Evolutionary conservation across 2,888 invertebrate species (phyloP), one percentile per base, ranked within the genome.

Genomic region (Pterostichus niger): DNA sequence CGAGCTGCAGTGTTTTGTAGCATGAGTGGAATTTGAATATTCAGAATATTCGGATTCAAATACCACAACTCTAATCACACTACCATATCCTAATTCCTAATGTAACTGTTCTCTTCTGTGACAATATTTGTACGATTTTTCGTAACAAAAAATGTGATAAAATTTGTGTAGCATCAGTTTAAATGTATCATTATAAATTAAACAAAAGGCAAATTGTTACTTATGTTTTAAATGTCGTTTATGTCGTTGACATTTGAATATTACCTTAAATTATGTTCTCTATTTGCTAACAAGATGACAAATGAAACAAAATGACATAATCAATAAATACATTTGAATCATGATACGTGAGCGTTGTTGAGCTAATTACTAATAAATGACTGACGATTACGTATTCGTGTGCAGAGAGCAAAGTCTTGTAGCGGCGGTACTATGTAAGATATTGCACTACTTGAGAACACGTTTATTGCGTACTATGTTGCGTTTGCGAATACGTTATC

Each of bases 311-410:
- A 59, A 59, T 31, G 17, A 2, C 31, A 64, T 6, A 35, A 40
- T n/a, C 64, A 64, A 33, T 64, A 35, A 64, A 33, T 7, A 13
- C 4, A 6, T 64, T 31, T 40, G 9, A 40, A 40, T 40, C 40
- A 9, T n/a, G 6, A 33, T 35, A 13, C n/a, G 35, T 40, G 13
- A 64, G 11, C 64, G 2, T 1, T 64, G 35, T 64, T 35, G 24
- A n/a, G n/a, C 33, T 64, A 64, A 64, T 64, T 64, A 64, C 35
- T 64, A 64, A 64, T 64, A 64, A 64, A 64, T 33, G 64, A 64
- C 64, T 10, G 13, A 33, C 9, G 33, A 31, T 40, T 64, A 33
- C 35, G 64, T 64, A 64, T 64, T 64, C 64, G 35, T 11, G 33
- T 31, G 64, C 64, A 64, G 35, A 64, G 31, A 64, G 64, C 64